These are phyloP conservation scores for Frankliniella fusca DNA, from an alignment of 2,888 invertebrate species.

Conservation along the genomic window DNA sequence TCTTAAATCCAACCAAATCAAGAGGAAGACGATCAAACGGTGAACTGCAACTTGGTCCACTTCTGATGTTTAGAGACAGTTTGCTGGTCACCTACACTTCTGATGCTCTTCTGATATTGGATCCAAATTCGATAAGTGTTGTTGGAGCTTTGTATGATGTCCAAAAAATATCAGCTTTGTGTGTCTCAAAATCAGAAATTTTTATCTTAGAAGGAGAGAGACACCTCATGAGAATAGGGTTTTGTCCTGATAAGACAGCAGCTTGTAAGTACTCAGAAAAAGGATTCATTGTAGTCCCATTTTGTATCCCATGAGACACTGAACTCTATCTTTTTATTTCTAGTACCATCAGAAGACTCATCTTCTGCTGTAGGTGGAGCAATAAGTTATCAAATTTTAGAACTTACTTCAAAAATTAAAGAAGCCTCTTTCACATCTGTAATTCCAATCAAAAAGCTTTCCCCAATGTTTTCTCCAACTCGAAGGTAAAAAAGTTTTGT, in stretches of 20 bases:
- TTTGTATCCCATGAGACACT: background rate
- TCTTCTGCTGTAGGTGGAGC: constrained; percentile 43
- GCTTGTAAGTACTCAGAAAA: background rate
- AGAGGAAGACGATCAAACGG: constrained; percentile 46
- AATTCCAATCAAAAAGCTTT: background rate
- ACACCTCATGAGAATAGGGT: constrained; percentile 71
- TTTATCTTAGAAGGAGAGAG: constrained; percentile 77
- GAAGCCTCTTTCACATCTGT: constrained; percentile 46
- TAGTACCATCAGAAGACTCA: background rate
- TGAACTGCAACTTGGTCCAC: constrained; percentile 61
- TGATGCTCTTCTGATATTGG: constrained; percentile 66
- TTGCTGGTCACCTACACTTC: constrained; percentile 71
- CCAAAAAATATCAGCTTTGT: constrained; percentile 49
- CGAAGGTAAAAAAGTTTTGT: background rate
- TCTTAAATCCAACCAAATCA: constrained; percentile 60
- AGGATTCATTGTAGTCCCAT: background rate
- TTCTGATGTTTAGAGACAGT: constrained; percentile 65
- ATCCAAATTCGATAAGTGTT: constrained; percentile 56
- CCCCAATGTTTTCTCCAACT: background rate
- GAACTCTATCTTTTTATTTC: background rate
- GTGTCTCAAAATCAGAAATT: constrained; percentile 67
- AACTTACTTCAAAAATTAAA: constrained; percentile 47
- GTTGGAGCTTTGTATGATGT: constrained; percentile 47
- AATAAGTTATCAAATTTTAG: constrained; percentile 46
- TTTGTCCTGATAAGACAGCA: constrained; percentile 57